Base-by-base conservation (phyloP, 2,888 invertebrate genomes). In the Chamaedrilus cognettii region DNA sequence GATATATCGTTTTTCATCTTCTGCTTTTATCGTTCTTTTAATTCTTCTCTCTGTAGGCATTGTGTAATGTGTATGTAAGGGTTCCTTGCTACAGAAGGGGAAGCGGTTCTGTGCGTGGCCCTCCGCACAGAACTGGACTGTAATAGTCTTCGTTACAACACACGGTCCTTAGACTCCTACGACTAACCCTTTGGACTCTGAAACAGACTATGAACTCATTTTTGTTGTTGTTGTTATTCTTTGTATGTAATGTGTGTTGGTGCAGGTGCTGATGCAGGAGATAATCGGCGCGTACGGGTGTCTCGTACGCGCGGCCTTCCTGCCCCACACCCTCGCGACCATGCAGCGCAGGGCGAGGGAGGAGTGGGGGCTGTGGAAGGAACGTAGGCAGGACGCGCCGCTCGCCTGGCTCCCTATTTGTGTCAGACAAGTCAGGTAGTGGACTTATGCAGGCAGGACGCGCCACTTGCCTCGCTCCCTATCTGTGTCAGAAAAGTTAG, bases 401-500 rank as follows among this genome's bases (percentile, higher is more conserved):
- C 80, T 80, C 2, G 77, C 88, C 5, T 92, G 92, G 90, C 86
- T 92, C 52, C 89, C 92, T 1, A 90, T 91, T 79, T 92, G 94
- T 82, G 87, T 96, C 61, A 87, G 91, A 58, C 89, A 90, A 75
- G 88, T 95, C 50, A 86, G 84, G 84, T 84, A 68, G 30, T 69
- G 33, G n/a, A 7, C 42, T 42, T n/a, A 28, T 75, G 72, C 60
- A 77, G 75, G 59, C 72, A 75, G 26, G 79, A 79, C 26, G 74
- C 82, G 1, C 77, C 81, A 2, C 80, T 80, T 2, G 77, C 88
- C 5, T 92, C 92, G 90, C 86, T 92, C 52, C 89, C 92, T 1
- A 90, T 91, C 79, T 92, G 94, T 82, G 87, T 96, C 61, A 87
- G 91, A 58, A 89, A 90, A 75, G 88, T 95, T 50, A 86, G 84